Evolutionary conservation across 2,113 vertebrate genomes (phyloP), one percentile per base, ranked within the genome.

Genomic region (Hucho hucho): DNA sequence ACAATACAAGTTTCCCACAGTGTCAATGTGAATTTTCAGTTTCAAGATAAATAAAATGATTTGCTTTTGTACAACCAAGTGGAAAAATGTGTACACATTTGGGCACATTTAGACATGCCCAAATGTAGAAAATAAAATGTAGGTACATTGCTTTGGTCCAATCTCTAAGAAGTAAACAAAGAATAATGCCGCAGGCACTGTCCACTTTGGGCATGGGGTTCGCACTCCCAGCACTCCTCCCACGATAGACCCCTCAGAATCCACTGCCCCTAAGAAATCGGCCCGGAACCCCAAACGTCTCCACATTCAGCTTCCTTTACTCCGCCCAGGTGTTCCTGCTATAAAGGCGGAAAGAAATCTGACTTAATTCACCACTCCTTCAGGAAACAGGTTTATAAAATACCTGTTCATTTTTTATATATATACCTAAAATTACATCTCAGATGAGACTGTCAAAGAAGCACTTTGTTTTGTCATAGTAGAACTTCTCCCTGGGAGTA

Each of bases 401-500:
- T 1, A n/a, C 47, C 11, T 3, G 13, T 3, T 26, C 13, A 5
- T 11, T 46, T 22, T 9, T 22, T 75, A 5, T 9, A 32, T 22
- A 6, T 22, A 74, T 32, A 99, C 98, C 96, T 97, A 61, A 94
- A 93, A 73, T 97, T 97, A 29, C 58, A 96, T 93, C 72, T 99
- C 97, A 24, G 96, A 95, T 22, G 98, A 97, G 86, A 99, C 94
- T 98, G 89, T 99, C 98, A 63, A 97, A 99, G 92, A 99, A 99
- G 24, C 97, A 96, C 88, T 98, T 99, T 64, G 95, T 92, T 83
- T 96, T 98, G 90, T 99, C 95, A 0, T 99, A 99, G 79, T 96
- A 96, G 84, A 94, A 97, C 76, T 96, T 98, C 3, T 96, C 96
- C 1, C 93, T 92, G 14, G 94, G 87, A 4, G 89, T 88, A 18